phyloP scores from a whole-genome alignment of 1,140 invertebrate species.

The Zaprionus nigranus region DNA sequence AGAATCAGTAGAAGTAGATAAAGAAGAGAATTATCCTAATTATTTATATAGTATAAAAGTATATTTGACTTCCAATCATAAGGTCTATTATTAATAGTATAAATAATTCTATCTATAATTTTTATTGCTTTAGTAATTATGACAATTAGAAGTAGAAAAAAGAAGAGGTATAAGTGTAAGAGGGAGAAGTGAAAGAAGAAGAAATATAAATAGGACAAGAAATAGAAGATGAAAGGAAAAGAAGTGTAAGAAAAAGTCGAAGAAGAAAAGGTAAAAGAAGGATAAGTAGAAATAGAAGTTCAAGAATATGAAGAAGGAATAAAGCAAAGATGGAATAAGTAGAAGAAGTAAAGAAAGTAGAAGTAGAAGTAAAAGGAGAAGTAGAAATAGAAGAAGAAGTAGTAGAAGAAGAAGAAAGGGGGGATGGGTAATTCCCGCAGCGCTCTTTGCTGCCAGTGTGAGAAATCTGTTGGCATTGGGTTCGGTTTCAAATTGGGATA shows the following conservation, averaged over 20 bases:
- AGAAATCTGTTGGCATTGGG: not conserved
- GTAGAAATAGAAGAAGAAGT: not conserved
- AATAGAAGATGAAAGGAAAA: no score
- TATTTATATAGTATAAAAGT: no score
- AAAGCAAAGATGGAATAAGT: not conserved
- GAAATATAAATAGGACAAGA: not conserved
- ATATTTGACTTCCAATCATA: no score
- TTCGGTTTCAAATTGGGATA: not conserved
- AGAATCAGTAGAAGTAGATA: not conserved
- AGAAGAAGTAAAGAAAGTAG: not conserved
- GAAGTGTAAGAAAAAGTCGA: no score
- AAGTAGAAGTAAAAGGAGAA: not conserved
- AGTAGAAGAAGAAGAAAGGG: not conserved
- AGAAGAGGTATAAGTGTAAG: not conserved
- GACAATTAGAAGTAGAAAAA: conserved; percentile 57
- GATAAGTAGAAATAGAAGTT: not conserved
- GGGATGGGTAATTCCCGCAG: not conserved
- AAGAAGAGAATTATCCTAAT: no score
- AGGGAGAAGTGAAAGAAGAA: not conserved
- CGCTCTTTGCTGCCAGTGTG: not conserved
- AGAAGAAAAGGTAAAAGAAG: not conserved
- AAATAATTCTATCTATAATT: no score
- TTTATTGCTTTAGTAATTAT: conserved; percentile 84
- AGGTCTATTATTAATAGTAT: no score
- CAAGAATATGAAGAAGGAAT: no score